phyloP scores from a whole-genome alignment of 2,113 vertebrate species.

The Heterocephalus glaber region DNA sequence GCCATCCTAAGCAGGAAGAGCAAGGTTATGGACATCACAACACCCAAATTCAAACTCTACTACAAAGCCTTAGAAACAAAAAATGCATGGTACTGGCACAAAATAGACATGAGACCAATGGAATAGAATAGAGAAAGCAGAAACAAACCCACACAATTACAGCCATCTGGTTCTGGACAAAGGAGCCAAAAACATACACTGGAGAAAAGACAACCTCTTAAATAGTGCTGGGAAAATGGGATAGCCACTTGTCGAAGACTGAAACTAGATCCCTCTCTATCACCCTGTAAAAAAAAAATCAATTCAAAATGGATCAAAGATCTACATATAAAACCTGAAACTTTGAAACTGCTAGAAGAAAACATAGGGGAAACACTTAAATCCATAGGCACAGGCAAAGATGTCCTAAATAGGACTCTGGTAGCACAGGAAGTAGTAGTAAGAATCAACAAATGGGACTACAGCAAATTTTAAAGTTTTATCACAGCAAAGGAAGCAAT shows the following conservation, averaged over 20 bases:
- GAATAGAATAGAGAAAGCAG: background rate
- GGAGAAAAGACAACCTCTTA: background rate
- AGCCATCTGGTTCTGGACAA: background rate
- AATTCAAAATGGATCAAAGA: background rate
- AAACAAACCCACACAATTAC: background rate
- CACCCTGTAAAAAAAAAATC: background rate
- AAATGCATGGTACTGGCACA: background rate
- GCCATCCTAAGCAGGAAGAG: background rate
- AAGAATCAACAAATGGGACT: background rate
- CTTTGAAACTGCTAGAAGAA: background rate
- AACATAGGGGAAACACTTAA: background rate
- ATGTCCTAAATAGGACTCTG: background rate
- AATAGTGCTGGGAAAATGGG: background rate
- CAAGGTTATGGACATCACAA: background rate
- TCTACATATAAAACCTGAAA: background rate
- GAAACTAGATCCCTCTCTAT: background rate
- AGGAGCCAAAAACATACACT: background rate
- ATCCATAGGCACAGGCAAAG: background rate
- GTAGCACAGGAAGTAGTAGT: background rate
- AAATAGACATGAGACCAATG: background rate
- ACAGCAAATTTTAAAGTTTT: background rate
- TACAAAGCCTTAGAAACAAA: background rate
- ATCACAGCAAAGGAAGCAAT: background rate
- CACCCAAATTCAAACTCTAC: background rate
- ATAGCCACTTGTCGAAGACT: background rate